phyloP scores from a whole-genome alignment of 1,140 invertebrate species.

The Orius insidiosus region DNA sequence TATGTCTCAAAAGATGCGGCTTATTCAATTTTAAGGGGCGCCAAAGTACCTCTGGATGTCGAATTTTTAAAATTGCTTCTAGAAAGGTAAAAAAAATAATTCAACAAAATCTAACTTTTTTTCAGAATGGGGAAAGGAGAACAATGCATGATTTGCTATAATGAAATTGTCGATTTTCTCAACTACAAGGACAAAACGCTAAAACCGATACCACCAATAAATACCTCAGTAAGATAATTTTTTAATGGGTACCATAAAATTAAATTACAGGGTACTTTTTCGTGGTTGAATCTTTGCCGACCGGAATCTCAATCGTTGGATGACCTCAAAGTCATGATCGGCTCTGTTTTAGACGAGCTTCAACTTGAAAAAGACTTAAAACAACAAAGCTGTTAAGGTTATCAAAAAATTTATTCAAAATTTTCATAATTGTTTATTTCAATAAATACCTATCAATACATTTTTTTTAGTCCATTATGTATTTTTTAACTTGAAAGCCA shows the following conservation, averaged over 20 bases:
- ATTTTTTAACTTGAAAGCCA: slow-evolving; percentile 52
- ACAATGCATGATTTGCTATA: slow-evolving; percentile 11
- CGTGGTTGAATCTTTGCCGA: background rate
- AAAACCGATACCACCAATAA: slow-evolving; percentile 12
- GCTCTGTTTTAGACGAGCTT: slow-evolving; percentile 3
- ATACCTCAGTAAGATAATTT: slow-evolving; percentile 15
- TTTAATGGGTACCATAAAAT: background rate
- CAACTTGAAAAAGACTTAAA: slow-evolving; percentile 9
- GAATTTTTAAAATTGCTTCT: slow-evolving; percentile 50
- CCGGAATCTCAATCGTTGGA: background rate
- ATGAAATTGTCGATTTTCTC: slow-evolving; percentile 16
- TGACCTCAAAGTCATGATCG: background rate
- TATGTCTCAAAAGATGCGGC: slow-evolving; percentile 34
- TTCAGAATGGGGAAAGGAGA: slow-evolving; percentile 3
- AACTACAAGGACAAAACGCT: slow-evolving; percentile 18
- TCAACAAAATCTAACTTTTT: background rate
- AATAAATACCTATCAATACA: too few species aligned
- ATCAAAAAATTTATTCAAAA: background rate
- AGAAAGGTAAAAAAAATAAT: slow-evolving; percentile 32
- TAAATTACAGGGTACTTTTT: background rate
- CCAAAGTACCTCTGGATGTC: slow-evolving; percentile 41
- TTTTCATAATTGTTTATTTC: slow-evolving; percentile 3
- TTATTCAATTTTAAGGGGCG: slow-evolving; percentile 41
- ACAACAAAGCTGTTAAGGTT: slow-evolving; percentile 1
- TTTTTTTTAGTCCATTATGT: slow-evolving; percentile 34